Evolutionary conservation across 2,888 invertebrate species (phyloP).

Genomic region (Bellardia pandia): DNA sequence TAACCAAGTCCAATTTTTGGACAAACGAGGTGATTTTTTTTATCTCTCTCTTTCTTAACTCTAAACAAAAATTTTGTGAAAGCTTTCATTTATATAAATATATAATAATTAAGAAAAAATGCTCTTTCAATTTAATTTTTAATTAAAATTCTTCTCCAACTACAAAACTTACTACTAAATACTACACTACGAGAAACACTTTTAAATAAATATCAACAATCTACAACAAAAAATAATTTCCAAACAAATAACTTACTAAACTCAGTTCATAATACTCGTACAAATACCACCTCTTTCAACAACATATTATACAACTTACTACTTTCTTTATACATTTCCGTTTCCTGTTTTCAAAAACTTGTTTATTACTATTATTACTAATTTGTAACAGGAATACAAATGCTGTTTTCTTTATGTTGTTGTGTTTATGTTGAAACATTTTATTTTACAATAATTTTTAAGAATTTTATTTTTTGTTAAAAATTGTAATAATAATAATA

Average conservation of each 20-base stretch:
- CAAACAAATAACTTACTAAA: constrained; percentile 27
- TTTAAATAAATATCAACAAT: constrained; percentile 23
- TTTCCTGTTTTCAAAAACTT: constrained; percentile 67
- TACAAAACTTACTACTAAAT: constrained; percentile 64
- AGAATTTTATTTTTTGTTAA: neutral
- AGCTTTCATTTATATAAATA: constrained; percentile 60
- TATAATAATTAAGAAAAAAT: constrained; percentile 9
- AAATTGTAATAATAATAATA: constrained; percentile 17
- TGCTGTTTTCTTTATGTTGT: constrained; percentile 64
- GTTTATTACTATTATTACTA: constrained; percentile 57
- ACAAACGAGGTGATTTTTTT: constrained; percentile 84
- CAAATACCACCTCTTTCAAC: constrained; percentile 39
- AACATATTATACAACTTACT: constrained; percentile 37
- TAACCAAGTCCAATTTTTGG: constrained; percentile 84
- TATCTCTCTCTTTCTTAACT: constrained; percentile 32
- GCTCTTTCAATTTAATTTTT: constrained; percentile 63
- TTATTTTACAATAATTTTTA: constrained; percentile 32
- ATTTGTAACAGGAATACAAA: constrained; percentile 61
- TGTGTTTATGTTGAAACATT: constrained; percentile 60
- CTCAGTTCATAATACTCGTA: constrained; percentile 27
- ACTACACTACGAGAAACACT: constrained; percentile 73
- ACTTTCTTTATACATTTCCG: constrained; percentile 63
- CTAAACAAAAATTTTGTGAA: constrained; percentile 43
- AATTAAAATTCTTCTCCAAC: constrained; percentile 63
- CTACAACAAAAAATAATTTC: constrained; percentile 26